Evolutionary conservation across 2,888 invertebrate genomes (phyloP), one percentile per base, ranked within the genome.

Genomic region (Aricia artaxerxes): DNA sequence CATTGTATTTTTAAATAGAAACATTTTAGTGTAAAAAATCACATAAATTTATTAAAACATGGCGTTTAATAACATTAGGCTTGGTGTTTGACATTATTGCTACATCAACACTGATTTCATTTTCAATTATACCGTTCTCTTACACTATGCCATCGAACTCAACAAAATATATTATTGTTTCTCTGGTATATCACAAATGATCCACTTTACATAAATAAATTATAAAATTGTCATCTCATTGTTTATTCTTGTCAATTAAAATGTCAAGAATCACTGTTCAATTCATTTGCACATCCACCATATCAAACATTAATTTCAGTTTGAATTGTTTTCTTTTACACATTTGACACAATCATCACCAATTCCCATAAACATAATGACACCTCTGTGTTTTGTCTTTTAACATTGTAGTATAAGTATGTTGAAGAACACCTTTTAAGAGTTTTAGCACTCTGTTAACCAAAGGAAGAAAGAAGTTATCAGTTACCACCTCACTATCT

Each of bases 191-290:
- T 94, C 93, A 94, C 94, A 84, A 83, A 80, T 87, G 91, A 92
- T 92, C 90, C 92, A 94, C 94, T 93, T 93, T 93, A 88, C 86
- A 91, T 92, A 93, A 93, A 94, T 93, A 93, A 94, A 94, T 93
- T 92, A 93, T 91, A 90, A 91, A 93, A 91, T 91, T 90, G 92
- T 93, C 92, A 94, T 93, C 91, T 83, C 87, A 90, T 89, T 87
- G 88, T 92, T 90, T 88, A 87, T 90, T 90, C 88, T 90, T 85
- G 76, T 88, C 88, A 87, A 83, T 86, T 85, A 91, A 92, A 94
- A 93, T 92, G 93, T 93, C 92, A 92, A 91, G 86, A 92, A 91
- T 89, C 92, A 92, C 93, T 90, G 91, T 89, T 87, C 88, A 84
- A 89, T 90, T 91, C 91, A 91, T 89, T 93, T 93, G 93, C 93